phyloP scores from a whole-genome alignment of 2,888 invertebrate genomes.

The Rosalia funebris region DNA sequence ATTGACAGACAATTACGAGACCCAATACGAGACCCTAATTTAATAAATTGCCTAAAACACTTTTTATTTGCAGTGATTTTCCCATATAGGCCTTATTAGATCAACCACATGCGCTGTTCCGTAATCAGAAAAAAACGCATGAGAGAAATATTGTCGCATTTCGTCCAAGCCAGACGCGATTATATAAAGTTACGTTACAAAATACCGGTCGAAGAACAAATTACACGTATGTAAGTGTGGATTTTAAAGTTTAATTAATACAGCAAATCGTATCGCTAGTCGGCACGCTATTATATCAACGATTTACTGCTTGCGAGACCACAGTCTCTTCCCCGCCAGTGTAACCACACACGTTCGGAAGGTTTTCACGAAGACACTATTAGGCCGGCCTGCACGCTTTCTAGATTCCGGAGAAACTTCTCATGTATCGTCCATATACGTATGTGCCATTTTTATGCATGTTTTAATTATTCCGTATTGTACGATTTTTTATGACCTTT shows the following conservation, averaged over 20 bases:
- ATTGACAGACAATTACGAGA: too few relatives aligned
- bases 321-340: too few relatives aligned
- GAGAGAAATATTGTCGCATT: neutral
- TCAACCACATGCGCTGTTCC: neutral
- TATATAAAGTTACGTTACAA: neutral
- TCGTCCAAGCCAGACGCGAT: neutral
- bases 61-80: neutral
- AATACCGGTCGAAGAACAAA: neutral
- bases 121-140: too few relatives aligned
- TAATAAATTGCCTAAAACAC: too few relatives aligned
- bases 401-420: conserved; percentile 13
- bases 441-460: conserved; percentile 2
- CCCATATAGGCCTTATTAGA: neutral
- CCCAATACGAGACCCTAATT: too few relatives aligned
- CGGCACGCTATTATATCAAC: neutral
- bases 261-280: neutral
- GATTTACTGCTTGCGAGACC: too few relatives aligned
- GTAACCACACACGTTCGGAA: too few relatives aligned
- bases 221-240: neutral
- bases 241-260: neutral
- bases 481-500: too few relatives aligned
- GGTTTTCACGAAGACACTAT: too few relatives aligned
- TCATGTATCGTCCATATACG: neutral
- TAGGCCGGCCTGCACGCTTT: conserved; percentile 11
- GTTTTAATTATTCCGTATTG: conserved; percentile 2